Evolutionary conservation across 2,797 vertebrate genomes (phyloP), one percentile per base, ranked within the genome.

Genomic region (Steatocranus sp.): DNA sequence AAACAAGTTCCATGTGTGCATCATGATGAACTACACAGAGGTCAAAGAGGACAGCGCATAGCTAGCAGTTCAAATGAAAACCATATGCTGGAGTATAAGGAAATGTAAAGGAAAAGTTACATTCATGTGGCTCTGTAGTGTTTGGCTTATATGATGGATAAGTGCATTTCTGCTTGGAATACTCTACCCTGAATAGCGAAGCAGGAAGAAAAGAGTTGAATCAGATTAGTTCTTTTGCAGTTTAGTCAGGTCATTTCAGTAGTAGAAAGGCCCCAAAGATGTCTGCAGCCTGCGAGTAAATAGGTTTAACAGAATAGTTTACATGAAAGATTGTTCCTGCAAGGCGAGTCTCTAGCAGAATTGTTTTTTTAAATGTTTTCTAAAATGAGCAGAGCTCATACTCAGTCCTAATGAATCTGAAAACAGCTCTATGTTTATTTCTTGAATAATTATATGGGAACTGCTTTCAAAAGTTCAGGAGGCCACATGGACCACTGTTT

Each of bases 1-100:
- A 73, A 94, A 94, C 93, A 90, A 80, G 79, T 94, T 94, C 94
- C 95, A 94, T 94, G 87, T 95, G 95, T 92, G 90, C 78, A 75
- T 48, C 43, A 66, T 87, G 85, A 92, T 87, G 76, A 90, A 89
- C 56, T 89, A 73, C 85, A 81, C 20, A 46, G 75, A 87, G 89
- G 91, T 86, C 87, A 83, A 51, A 85, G 79, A 87, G 83, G 79
- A 86, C 63, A 68, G 50, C 80, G 83, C 56, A 10, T 46, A 87
- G 85, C 79, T 83, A 83, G 76, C 10, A 27, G 61, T 78, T 83
- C 58, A 88, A 95, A 96, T 94, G 80, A 63, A 89, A 95, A 95
- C 88, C 96, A 96, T 87, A 95, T 96, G 96, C 81, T 83, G 79
- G 81, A 73, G 83, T 79, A 56, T 75, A 20, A 30, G 23, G 14